phyloP scores from a whole-genome alignment of 2,113 vertebrate species.

The Fulica atra region DNA sequence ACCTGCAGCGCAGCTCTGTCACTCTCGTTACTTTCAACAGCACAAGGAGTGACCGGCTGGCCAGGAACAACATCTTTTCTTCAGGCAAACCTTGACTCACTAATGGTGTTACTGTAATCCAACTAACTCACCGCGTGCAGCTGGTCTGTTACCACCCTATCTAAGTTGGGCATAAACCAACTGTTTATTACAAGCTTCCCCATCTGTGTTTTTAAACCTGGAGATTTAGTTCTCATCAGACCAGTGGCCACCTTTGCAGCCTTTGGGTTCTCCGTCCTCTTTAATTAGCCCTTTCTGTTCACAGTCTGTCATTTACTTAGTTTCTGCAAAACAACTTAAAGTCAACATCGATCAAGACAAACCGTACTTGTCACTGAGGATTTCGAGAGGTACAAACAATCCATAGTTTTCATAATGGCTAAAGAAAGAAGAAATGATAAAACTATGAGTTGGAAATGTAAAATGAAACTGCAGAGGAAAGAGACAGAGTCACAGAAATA shows the following conservation, averaged over 20 bases:
- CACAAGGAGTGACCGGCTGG: background rate
- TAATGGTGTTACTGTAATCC: background rate
- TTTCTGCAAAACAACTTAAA: constrained; percentile 16
- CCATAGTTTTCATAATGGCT: background rate
- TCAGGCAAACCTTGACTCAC: background rate
- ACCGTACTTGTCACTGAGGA: background rate
- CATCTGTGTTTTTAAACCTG: background rate
- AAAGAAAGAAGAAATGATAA: background rate
- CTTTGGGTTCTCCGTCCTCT: background rate
- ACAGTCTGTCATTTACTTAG: constrained; percentile 33
- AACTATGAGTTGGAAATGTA: background rate
- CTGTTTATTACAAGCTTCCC: background rate
- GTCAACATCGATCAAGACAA: background rate
- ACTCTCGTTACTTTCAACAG: background rate
- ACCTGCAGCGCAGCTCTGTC: background rate
- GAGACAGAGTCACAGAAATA: background rate
- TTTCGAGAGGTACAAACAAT: constrained; percentile 13
- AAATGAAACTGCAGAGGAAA: background rate
- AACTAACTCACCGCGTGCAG: background rate
- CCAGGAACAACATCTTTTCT: background rate
- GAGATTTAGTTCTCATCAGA: background rate
- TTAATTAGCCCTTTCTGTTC: constrained; percentile 54
- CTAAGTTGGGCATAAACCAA: constrained; percentile 10
- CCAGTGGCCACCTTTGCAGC: constrained; percentile 1
- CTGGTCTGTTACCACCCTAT: constrained; percentile 16